Evolutionary conservation across 2,888 invertebrate genomes (phyloP).

Genomic region (Julus scandinavius): DNA sequence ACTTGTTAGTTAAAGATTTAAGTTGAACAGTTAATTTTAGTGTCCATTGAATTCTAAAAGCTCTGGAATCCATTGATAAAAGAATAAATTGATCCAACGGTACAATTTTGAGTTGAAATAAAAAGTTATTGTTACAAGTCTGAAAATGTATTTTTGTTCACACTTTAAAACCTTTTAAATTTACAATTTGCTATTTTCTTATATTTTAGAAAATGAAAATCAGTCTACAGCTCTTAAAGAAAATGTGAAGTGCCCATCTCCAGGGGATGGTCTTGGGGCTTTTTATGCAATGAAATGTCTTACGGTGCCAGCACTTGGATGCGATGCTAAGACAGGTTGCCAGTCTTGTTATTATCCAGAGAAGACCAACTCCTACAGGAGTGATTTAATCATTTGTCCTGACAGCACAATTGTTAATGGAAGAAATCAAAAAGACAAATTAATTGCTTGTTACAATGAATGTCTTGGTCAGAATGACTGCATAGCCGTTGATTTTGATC

Average conservation of each 20-base stretch:
- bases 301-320: not conserved
- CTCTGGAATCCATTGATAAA: not conserved
- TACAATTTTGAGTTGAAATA: not conserved
- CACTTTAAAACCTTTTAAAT: not conserved
- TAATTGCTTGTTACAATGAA: not conserved
- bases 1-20: too few relatives aligned
- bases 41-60: not conserved
- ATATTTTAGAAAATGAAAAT: not conserved
- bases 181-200: not conserved
- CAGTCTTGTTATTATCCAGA: conserved; percentile 23
- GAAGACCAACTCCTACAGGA: not conserved
- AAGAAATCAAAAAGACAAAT: conserved; percentile 2
- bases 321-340: not conserved
- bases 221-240: not conserved
- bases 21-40: not conserved
- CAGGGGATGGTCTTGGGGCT: not conserved
- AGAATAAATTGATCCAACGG: too few relatives aligned
- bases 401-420: conserved; percentile 6
- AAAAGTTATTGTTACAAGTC: not conserved
- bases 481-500: not conserved
- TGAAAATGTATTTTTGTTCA: not conserved
- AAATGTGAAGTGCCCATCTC: not conserved
- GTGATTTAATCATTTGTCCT: not conserved
- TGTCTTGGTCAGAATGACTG: not conserved
- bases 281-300: conserved; percentile 31